Conservation (phyloP, 2,113 vertebrate species). For the rabbit (Oryctolagus cuniculus) region mOryCun1.1 NC_091441.1:93985501-93986000, state of each 20-base stretch:
- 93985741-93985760: conserved; percentile 27
- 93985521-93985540: no score
- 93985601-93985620: no score
- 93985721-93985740: conserved; percentile 36
- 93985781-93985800: background rate
- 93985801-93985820: background rate
- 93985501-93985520: no score
- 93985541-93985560: no score
- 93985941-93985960: conserved; percentile 5
- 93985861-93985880: background rate
- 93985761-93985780: background rate
- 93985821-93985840: background rate
- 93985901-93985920: background rate
- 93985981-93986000: background rate
- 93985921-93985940: background rate
- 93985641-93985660: no score
- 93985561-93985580: no score
- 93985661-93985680: background rate
- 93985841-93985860: background rate
- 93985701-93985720: background rate
- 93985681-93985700: background rate
- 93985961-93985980: background rate
- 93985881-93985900: background rate
- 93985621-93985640: no score
- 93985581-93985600: no score